Evolutionary conservation across 2,888 invertebrate species (phyloP).

Genomic region (Hirtodrosophila cameraria): DNA sequence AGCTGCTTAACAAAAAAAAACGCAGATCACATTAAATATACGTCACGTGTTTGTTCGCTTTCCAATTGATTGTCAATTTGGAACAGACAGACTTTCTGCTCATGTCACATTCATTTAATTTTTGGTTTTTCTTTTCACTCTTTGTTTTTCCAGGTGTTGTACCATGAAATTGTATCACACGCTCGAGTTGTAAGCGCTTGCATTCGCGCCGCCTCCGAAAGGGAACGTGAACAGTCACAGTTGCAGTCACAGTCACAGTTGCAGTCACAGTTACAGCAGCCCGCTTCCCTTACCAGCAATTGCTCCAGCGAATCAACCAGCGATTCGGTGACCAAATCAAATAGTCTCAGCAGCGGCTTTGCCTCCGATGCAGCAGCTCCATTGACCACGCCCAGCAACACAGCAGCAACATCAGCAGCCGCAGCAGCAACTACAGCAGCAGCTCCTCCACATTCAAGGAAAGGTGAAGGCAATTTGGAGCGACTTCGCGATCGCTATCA

Average conservation of each 20-base stretch:
- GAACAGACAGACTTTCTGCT: slow-evolving; percentile 17
- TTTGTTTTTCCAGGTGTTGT: slow-evolving; percentile 89
- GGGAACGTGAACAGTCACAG: slow-evolving; percentile 78
- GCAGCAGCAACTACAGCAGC: slow-evolving; percentile 21
- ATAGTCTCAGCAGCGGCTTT: slow-evolving; percentile 72
- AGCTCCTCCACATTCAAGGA: slow-evolving; percentile 50
- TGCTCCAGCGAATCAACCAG: slow-evolving; percentile 76
- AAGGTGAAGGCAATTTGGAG: slow-evolving; percentile 84
- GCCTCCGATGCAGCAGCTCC: slow-evolving; percentile 61
- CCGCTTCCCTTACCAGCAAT: slow-evolving; percentile 69
- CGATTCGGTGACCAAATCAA: slow-evolving; percentile 65
- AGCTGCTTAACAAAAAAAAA: neutral
- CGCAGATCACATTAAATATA: slow-evolving; percentile 40
- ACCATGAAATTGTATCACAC: slow-evolving; percentile 96
- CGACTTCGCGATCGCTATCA: slow-evolving; percentile 95
- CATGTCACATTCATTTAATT: slow-evolving; percentile 23
- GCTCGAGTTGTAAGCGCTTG: slow-evolving; percentile 92
- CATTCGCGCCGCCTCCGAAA: slow-evolving; percentile 89
- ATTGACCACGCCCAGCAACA: slow-evolving; percentile 31
- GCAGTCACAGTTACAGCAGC: slow-evolving; percentile 56
- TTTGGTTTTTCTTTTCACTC: slow-evolving; percentile 26
- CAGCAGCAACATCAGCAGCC: slow-evolving; percentile 27
- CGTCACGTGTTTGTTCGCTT: slow-evolving; percentile 49
- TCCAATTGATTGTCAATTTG: slow-evolving; percentile 30
- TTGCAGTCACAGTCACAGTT: slow-evolving; percentile 46